Base-by-base conservation (phyloP, 2,888 invertebrate genomes). In the Celastrina argiolus region DNA sequence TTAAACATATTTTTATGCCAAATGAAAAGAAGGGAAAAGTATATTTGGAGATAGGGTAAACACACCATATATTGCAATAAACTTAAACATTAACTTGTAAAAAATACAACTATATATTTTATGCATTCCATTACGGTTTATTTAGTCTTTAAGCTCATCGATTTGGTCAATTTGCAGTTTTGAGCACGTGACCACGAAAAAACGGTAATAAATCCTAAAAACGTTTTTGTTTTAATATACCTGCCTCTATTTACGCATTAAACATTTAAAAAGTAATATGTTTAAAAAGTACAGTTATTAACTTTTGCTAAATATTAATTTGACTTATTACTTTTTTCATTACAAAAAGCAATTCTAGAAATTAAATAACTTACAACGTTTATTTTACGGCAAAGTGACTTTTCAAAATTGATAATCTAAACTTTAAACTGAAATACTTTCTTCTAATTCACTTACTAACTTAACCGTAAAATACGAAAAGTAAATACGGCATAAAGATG, bases 401-500 rank as follows among this genome's bases (percentile, higher is more conserved):
- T 16, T 42, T 16, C 6, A 42, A 42, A 42, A 42, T 16, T 16
- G 41, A 6, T 7, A 16, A 16, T 42, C 7, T 14, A 12, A 39
- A 39, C 12, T 39, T 39, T 39, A 12, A 39, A 45, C 18, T 18
- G 18, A 58, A 58, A 26, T 31, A 58, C n/a, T 28, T 58, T 31
- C 31, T 58, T 28, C 7, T 31, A 31, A 58, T 28, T 58, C 56
- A 31, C 28, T 31, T 28, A 56, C 5, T 31, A 58, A 58, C 16
- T 58, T 28, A 58, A 58, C 56, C 56, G 56, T 14, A 6, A 58
- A 58, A 58, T 8, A 18, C 59, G 36, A 36, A 59, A 59, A 59
- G 58, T 18, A 59, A 59, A 59, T 18, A 59, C 59, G 59, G 18
- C 59, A 36, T 59, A 59, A 18, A 18, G 16, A 59, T 34, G 59